These are phyloP conservation scores for Batillaria attramentaria DNA, from an alignment of 1,140 invertebrate species.

Conservation along the genomic window DNA sequence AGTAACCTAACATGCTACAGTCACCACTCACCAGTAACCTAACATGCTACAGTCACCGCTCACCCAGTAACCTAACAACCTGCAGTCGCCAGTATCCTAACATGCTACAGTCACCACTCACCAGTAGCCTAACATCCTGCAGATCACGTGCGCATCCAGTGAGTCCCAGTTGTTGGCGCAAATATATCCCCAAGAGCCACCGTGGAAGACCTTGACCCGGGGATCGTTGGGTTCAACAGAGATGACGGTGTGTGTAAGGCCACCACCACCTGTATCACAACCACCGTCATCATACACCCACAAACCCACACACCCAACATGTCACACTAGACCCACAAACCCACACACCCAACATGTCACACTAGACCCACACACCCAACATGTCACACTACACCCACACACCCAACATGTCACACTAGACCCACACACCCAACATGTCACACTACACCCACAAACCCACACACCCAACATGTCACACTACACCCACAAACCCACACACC, in stretches of 20 bases:
- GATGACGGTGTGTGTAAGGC: not conserved
- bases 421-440: conserved; percentile 1
- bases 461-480: not conserved
- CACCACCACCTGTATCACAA: not conserved
- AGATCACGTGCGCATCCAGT: conserved; percentile 22
- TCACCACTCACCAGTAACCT: not conserved
- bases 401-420: not conserved
- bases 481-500: not conserved
- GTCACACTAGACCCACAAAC: not conserved
- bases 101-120: not conserved
- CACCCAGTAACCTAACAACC: not conserved
- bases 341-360: not conserved
- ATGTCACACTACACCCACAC: not conserved
- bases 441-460: not conserved
- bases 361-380: too few relatives aligned
- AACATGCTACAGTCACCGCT: too few relatives aligned
- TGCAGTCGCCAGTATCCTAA: not conserved
- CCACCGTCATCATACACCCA: not conserved
- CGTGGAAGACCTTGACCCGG: conserved; percentile 19
- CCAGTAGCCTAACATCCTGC: conserved; percentile 27
- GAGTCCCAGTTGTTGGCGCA: conserved; percentile 46
- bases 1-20: not conserved
- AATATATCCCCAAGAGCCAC: conserved; percentile 43
- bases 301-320: not conserved
- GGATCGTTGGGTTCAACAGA: not conserved